Percentiles rank a stretch among this genome's conserved stretches.
These are phyloP conservation scores for Microchirus variegatus DNA, from an alignment of 2,797 vertebrate species.

Conservation along the genomic window DNA sequence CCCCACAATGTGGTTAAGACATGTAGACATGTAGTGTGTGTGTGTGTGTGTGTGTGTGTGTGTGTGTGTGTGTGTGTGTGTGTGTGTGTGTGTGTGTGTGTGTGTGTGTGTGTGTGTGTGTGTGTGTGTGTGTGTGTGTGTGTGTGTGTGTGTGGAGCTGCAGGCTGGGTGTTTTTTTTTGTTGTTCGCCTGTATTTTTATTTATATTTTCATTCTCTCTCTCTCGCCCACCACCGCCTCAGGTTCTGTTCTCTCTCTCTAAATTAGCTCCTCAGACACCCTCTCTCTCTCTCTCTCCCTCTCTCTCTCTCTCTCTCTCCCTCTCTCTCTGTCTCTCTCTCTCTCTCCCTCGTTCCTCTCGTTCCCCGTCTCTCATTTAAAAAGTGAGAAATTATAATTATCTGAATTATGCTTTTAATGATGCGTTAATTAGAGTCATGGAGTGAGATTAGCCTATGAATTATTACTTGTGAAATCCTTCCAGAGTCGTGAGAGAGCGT, in stretches of 20 bases:
- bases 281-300: constrained; percentile 69
- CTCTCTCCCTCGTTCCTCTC: constrained; percentile 75
- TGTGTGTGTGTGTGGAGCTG: constrained; percentile 3
- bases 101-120: no score
- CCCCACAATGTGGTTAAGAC: no score
- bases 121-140: neutral
- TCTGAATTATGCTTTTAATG: constrained; percentile 93
- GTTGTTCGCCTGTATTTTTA: constrained; percentile 7
- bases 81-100: no score
- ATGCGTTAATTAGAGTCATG: constrained; percentile 92
- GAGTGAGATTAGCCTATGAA: constrained; percentile 88
- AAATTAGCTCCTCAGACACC: no score
- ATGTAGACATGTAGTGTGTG: no score
- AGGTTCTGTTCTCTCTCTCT: constrained; percentile 78
- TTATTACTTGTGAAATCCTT: constrained; percentile 87
- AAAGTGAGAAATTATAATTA: constrained; percentile 92
- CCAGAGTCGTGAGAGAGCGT: constrained; percentile 71
- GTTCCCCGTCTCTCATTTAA: constrained; percentile 83
- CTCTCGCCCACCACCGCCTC: constrained; percentile 53
- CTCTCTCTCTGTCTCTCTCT: no score
- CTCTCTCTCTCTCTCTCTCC: constrained; percentile 57
- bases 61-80: no score
- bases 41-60: no score
- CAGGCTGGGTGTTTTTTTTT: constrained; percentile 8
- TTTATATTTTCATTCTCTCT: constrained; percentile 23